Conservation (phyloP, 2,113 vertebrate species). For the Thalassoma bifasciatum region DNA sequence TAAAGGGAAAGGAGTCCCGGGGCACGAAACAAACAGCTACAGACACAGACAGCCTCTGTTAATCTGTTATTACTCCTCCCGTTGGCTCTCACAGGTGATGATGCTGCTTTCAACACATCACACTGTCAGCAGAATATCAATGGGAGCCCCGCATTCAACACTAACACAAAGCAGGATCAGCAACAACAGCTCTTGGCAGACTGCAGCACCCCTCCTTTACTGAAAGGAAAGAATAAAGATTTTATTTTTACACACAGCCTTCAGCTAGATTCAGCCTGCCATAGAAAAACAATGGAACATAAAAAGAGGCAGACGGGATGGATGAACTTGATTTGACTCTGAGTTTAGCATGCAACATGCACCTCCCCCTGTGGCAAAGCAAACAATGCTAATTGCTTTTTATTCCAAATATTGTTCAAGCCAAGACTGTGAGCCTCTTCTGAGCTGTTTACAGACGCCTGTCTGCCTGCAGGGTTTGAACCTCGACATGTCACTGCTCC, state of each 20-base stretch:
- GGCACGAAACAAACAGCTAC: no score
- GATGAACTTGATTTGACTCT: background rate
- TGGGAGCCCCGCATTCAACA: background rate
- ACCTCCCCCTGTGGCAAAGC: slow-evolving; percentile 15
- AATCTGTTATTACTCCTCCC: no score
- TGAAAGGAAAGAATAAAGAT: background rate
- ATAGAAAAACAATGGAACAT: background rate
- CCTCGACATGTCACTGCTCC: background rate
- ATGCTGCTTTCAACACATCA: no score
- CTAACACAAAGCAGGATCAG: background rate
- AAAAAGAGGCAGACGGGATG: background rate
- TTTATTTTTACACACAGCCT: background rate
- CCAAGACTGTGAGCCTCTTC: slow-evolving; percentile 10
- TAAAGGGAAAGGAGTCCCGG: no score
- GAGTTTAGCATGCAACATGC: background rate
- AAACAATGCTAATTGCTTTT: slow-evolving; percentile 34
- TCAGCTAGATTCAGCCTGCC: background rate
- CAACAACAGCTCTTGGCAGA: background rate
- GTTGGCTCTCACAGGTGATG: no score
- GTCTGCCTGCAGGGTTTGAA: background rate
- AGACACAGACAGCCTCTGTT: no score
- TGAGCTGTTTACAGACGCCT: slow-evolving; percentile 16
- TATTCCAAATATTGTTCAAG: slow-evolving; percentile 27
- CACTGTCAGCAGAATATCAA: no score
- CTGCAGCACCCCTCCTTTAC: background rate